Conservation (phyloP, 2,888 invertebrate species). For the Stenodema calcarata region DNA sequence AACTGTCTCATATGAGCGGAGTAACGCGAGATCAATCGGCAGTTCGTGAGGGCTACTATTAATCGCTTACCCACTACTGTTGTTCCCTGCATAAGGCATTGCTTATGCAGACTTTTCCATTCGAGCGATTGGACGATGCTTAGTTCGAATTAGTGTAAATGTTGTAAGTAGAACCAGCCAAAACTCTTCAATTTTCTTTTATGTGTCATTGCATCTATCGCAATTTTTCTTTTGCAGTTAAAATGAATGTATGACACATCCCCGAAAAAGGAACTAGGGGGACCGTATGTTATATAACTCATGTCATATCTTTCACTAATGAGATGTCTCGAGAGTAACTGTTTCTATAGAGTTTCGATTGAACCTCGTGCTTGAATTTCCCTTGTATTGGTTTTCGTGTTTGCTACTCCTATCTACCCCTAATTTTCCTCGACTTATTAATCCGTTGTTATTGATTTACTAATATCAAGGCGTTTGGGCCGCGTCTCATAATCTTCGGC, state of each 20-base stretch:
- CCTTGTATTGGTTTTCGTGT: neutral
- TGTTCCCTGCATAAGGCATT: slow-evolving; percentile 18
- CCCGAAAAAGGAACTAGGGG: slow-evolving; percentile 13
- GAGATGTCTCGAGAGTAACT: neutral
- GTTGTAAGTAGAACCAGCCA: slow-evolving; percentile 27
- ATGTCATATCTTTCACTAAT: neutral
- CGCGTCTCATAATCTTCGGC: too few species aligned
- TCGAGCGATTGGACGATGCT: slow-evolving; percentile 23
- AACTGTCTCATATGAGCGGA: slow-evolving; percentile 35
- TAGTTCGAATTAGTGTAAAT: slow-evolving; percentile 24
- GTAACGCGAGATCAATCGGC: slow-evolving; percentile 12
- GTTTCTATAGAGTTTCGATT: neutral
- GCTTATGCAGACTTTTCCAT: slow-evolving; percentile 1
- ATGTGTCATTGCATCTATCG: neutral
- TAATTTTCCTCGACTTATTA: neutral
- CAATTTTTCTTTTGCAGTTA: slow-evolving; percentile 15
- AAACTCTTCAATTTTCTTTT: neutral
- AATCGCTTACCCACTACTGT: slow-evolving; percentile 8
- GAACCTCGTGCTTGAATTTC: neutral
- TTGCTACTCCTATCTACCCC: neutral
- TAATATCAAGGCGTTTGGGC: too few species aligned
- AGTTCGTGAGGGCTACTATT: slow-evolving; percentile 30
- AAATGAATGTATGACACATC: slow-evolving; percentile 19
- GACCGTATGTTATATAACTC: neutral
- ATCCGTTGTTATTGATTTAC: too few species aligned